Evolutionary conservation across 2,797 vertebrate genomes (phyloP).

Genomic region (Silurus lanzhouensis): DNA sequence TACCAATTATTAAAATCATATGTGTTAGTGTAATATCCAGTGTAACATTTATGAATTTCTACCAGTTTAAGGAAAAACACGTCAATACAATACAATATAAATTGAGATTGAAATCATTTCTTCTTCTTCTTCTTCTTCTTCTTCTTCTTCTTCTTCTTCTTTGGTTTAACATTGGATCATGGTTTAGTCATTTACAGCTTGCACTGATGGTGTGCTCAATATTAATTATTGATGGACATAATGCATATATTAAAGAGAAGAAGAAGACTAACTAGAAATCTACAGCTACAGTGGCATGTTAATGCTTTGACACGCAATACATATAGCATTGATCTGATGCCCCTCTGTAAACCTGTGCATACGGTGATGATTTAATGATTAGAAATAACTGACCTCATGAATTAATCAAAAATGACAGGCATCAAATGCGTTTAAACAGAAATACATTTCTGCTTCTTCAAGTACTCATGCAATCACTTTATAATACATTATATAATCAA

Average conservation of each 20-base stretch:
- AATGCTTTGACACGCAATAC: constrained; percentile 13
- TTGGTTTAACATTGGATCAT: constrained; percentile 5
- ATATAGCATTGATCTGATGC: constrained; percentile 19
- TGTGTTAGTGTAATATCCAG: neutral
- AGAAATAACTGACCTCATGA: neutral
- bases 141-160: neutral
- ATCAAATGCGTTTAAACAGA: neutral
- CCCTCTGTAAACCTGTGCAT: constrained; percentile 4
- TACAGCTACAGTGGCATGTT: neutral
- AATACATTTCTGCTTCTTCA: neutral
- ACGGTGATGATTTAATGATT: constrained; percentile 6
- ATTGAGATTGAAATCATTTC: neutral
- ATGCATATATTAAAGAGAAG: neutral
- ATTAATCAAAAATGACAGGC: constrained; percentile 9
- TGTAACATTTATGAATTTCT: neutral
- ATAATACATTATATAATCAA: constrained; percentile 6
- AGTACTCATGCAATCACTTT: neutral
- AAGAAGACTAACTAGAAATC: neutral
- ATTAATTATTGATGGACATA: constrained; percentile 4
- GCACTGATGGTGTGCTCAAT: neutral
- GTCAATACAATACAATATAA: neutral
- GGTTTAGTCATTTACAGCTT: neutral
- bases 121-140: neutral
- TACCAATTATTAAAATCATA: neutral
- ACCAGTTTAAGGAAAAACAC: neutral